Conservation (phyloP, 1,140 invertebrate species). For the Polypedilum pembai region DNA sequence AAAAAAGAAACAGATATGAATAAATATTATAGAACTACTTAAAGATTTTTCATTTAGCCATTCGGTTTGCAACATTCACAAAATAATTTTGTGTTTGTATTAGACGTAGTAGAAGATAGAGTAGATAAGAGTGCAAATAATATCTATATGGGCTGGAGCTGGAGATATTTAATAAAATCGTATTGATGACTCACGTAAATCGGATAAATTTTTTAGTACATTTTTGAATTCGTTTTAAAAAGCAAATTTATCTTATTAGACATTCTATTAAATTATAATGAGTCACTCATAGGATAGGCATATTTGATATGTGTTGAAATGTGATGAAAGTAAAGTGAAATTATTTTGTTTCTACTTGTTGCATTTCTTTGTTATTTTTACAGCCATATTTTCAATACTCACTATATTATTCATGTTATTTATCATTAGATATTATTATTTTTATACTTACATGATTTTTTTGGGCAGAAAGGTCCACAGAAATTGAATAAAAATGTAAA, state of each 20-base stretch:
- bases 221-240: too few species aligned
- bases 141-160: background rate
- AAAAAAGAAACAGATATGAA: background rate
- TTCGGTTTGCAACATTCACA: background rate
- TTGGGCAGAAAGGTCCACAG: background rate
- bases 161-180: background rate
- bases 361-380: background rate
- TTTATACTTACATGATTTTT: background rate
- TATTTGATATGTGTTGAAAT: background rate
- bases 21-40: too few species aligned
- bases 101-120: background rate
- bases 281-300: background rate
- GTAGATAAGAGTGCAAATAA: conserved; percentile 2
- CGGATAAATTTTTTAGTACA: too few species aligned
- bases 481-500: background rate
- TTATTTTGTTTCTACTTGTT: conserved; percentile 25
- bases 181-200: background rate
- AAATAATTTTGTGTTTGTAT: background rate
- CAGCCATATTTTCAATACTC: background rate
- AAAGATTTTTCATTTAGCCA: too few species aligned
- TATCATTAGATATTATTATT: background rate
- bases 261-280: background rate
- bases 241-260: too few species aligned
- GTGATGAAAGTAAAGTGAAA: background rate
- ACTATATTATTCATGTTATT: background rate